phyloP scores from a whole-genome alignment of 2,888 invertebrate species.

The Calephelis perditalis region DNA sequence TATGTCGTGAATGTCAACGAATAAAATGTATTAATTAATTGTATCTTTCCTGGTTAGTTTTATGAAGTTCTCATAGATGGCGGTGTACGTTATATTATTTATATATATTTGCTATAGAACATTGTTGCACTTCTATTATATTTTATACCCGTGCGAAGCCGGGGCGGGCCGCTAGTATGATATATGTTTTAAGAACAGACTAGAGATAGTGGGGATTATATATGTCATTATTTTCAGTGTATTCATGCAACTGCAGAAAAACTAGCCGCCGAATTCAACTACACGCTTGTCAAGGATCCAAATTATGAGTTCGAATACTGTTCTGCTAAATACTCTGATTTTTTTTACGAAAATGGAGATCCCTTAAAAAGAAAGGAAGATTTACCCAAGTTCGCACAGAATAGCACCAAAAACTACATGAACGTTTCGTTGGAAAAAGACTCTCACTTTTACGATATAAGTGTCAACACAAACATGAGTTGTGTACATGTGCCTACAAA shows the following conservation, averaged over 20 bases:
- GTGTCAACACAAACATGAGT: conserved; percentile 87
- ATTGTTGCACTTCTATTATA: no score
- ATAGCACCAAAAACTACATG: conserved; percentile 60
- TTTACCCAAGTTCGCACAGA: conserved; percentile 51
- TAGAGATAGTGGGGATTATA: no score
- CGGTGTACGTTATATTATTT: no score
- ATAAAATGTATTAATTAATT: no score
- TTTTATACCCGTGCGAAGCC: no score
- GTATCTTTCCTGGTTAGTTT: no score
- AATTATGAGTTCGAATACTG: conserved; percentile 79
- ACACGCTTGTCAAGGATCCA: conserved; percentile 52
- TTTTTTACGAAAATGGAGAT: conserved; percentile 44
- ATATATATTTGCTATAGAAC: no score
- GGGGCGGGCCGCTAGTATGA: no score
- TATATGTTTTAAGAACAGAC: no score
- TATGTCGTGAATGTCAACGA: no score
- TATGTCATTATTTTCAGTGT: conserved; percentile 71
- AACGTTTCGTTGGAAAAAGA: conserved; percentile 81
- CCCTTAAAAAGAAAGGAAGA: conserved; percentile 25
- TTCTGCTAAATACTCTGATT: conserved; percentile 88
- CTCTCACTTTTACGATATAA: conserved; percentile 91
- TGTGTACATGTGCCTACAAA: conserved; percentile 97
- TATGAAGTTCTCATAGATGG: no score
- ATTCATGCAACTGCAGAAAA: conserved; percentile 87
- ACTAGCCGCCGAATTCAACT: conserved; percentile 80